Conservation (phyloP, 2,888 invertebrate genomes). For the Tinea pellionella region DNA sequence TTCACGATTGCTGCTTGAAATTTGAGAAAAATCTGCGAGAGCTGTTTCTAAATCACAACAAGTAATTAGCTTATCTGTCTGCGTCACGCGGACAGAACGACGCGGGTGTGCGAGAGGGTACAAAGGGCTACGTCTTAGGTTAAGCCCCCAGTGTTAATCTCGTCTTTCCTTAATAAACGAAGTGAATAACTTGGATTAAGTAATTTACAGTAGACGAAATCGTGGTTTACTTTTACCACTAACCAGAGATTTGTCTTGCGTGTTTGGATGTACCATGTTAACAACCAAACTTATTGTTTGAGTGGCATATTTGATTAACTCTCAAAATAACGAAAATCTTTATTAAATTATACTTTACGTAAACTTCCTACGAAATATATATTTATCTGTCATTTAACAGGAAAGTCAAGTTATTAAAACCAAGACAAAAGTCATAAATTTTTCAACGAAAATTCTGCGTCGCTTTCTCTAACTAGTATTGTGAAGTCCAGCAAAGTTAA, state of each 20-base stretch:
- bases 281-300: not conserved
- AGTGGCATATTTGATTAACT: not conserved
- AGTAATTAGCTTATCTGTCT: conserved; percentile 62
- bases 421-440: conserved; percentile 3
- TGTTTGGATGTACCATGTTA: conserved; percentile 18
- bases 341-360: too few species aligned
- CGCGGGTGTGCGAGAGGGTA: not conserved
- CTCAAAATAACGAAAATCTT: not conserved
- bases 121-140: conserved; percentile 33
- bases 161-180: conserved; percentile 49
- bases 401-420: not conserved
- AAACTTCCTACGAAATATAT: too few species aligned
- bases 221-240: conserved; percentile 28
- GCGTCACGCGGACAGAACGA: conserved; percentile 33
- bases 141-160: conserved; percentile 52
- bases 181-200: conserved; percentile 45
- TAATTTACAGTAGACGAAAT: conserved; percentile 37
- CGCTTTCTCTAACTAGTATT: conserved; percentile 12
- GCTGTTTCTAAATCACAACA: conserved; percentile 53
- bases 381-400: not conserved
- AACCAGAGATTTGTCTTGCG: conserved; percentile 18
- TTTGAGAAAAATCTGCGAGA: conserved; percentile 45
- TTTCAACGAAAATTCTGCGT: not conserved
- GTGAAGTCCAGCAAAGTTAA: conserved; percentile 28
- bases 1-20: conserved; percentile 46